These are phyloP conservation scores for Upupa epops DNA, from an alignment of 2,113 vertebrate genomes.

Conservation along the genomic window DNA sequence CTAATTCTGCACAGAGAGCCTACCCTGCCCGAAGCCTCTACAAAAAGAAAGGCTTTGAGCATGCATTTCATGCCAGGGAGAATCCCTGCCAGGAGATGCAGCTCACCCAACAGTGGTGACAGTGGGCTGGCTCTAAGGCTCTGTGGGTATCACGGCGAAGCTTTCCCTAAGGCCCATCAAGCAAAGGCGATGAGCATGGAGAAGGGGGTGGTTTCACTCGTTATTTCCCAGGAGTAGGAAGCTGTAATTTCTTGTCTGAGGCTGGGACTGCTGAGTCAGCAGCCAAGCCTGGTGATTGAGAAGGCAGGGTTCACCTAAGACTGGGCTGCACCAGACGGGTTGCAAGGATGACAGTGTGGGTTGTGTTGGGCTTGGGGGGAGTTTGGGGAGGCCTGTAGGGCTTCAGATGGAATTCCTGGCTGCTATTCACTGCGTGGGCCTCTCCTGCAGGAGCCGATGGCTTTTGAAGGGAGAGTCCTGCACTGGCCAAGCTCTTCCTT, in stretches of 20 bases:
- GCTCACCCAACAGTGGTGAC: not conserved
- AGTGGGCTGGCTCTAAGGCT: fast-evolving
- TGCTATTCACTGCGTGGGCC: not conserved
- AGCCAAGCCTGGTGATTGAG: not conserved
- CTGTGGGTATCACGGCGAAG: not conserved
- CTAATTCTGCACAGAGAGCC: not conserved
- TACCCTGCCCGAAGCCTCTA: not conserved
- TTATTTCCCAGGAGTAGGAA: not conserved
- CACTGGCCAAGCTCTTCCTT: not conserved
- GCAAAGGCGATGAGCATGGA: not conserved
- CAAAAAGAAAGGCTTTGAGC: not conserved
- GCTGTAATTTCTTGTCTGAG: not conserved
- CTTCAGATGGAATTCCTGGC: not conserved
- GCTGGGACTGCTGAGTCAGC: not conserved
- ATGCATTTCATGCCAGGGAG: too few relatives aligned
- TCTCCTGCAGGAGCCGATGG: not conserved
- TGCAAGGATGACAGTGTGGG: not conserved
- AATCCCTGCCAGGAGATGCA: fast-evolving
- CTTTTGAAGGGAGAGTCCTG: not conserved
- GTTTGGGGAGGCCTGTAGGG: not conserved
- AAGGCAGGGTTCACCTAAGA: not conserved
- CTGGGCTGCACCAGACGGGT: not conserved
- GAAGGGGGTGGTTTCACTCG: too few relatives aligned
- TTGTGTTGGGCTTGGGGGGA: not conserved
- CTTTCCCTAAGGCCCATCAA: not conserved